These are phyloP conservation scores for Popillia japonica DNA, from an alignment of 1,140 invertebrate genomes.

Conservation along the genomic window DNA sequence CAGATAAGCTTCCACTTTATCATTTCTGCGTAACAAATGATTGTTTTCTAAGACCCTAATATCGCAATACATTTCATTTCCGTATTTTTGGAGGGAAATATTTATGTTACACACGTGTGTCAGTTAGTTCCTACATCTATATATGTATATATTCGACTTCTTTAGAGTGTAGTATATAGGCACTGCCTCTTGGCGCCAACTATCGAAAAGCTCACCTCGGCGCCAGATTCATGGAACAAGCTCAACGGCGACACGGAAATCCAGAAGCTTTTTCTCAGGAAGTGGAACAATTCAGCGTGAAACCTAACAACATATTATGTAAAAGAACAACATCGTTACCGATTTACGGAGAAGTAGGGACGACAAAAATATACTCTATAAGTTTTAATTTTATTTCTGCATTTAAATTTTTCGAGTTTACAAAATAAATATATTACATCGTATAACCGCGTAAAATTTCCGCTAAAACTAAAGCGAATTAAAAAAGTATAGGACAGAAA, in stretches of 20 bases:
- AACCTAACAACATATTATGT: constrained; percentile 11
- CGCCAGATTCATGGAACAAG: constrained; percentile 31
- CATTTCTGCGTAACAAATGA: neutral
- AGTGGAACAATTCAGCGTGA: constrained; percentile 37
- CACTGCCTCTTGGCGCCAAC: constrained; percentile 30
- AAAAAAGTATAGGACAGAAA: neutral
- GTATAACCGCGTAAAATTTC: neutral
- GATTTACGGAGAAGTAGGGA: neutral
- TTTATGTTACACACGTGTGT: constrained; percentile 12
- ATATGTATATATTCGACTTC: neutral
- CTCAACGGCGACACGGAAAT: constrained; percentile 40
- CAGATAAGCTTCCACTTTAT: neutral
- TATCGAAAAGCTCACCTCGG: constrained; percentile 38
- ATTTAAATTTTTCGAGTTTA: neutral
- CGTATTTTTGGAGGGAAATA: neutral
- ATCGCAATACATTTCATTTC: neutral
- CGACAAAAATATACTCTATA: too few species aligned
- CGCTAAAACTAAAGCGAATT: neutral
- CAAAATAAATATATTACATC: neutral
- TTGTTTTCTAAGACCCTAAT: neutral
- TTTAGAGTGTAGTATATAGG: neutral
- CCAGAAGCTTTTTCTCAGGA: constrained; percentile 35
- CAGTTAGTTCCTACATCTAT: neutral
- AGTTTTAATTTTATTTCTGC: too few species aligned
- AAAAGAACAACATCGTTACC: neutral